Evolutionary conservation across 2,113 vertebrate species (phyloP).

Genomic region (Hemichromis elongatus): DNA sequence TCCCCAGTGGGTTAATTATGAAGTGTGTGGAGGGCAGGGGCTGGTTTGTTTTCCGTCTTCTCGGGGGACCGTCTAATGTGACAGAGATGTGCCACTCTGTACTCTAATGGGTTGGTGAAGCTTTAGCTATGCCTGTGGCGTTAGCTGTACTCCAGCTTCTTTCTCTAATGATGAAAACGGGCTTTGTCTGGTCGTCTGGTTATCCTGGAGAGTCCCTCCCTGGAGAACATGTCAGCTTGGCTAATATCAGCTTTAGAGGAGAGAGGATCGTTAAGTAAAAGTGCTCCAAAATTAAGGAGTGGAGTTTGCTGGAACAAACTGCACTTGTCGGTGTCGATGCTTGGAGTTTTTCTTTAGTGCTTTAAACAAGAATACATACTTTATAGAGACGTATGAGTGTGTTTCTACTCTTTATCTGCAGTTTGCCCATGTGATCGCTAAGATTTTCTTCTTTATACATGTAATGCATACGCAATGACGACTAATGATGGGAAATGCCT

Average conservation of each 20-base stretch:
- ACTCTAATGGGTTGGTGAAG: constrained; percentile 47
- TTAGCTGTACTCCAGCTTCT: constrained; percentile 23
- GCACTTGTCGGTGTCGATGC: neutral
- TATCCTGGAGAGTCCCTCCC: constrained; percentile 12
- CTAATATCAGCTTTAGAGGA: constrained; percentile 19
- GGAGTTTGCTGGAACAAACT: neutral
- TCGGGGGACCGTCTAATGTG: constrained; percentile 54
- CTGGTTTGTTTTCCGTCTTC: constrained; percentile 53
- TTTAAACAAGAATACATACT: neutral
- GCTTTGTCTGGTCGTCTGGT: constrained; percentile 39
- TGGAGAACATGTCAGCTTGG: constrained; percentile 4
- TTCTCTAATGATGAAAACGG: constrained; percentile 61
- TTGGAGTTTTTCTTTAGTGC: neutral
- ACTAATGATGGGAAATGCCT: constrained; percentile 30
- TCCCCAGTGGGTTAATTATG: constrained; percentile 70
- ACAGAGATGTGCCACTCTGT: constrained; percentile 53
- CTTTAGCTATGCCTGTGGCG: constrained; percentile 38
- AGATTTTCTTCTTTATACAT: constrained; percentile 36
- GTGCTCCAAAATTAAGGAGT: constrained; percentile 14
- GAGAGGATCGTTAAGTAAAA: constrained; percentile 3
- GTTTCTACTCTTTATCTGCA: neutral
- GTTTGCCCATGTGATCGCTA: neutral
- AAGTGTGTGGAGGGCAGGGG: constrained; percentile 34
- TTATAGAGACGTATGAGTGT: neutral
- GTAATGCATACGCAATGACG: constrained; percentile 34